A percentile compares a stretch with the other conserved stretches of the same genome.
Evolutionary conservation across 2,797 vertebrate species (phyloP).

Genomic region (Hirundo rustica): DNA sequence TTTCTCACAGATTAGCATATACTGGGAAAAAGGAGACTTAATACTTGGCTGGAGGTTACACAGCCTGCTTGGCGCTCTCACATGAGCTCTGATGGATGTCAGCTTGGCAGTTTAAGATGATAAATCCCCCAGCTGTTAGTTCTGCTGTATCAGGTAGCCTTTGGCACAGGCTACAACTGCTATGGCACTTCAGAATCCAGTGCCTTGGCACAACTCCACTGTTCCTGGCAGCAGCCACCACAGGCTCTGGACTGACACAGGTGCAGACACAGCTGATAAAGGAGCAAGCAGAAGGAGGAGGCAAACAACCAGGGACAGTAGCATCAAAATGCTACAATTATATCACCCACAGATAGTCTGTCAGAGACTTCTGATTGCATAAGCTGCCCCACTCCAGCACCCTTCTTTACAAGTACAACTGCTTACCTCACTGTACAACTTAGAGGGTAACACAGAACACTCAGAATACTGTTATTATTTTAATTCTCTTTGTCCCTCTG

Average conservation of each 20-base stretch:
- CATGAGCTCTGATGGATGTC: background rate
- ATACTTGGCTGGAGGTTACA: constrained; percentile 9
- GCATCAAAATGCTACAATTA: background rate
- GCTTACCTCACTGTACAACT: background rate
- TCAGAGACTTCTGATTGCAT: background rate
- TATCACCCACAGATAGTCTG: background rate
- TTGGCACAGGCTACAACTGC: background rate
- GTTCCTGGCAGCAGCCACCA: background rate
- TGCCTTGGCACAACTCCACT: background rate
- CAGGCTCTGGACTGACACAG: background rate
- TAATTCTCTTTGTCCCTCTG: background rate
- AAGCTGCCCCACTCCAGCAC: background rate
- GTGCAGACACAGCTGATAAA: background rate
- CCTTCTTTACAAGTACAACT: background rate
- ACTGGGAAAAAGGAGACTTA: background rate
- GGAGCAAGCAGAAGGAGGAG: background rate
- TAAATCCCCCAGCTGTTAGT: constrained; percentile 17
- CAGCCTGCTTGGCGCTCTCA: background rate
- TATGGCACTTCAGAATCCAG: background rate
- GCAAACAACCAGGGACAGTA: background rate
- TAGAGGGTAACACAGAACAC: background rate
- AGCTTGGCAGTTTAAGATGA: constrained; percentile 1
- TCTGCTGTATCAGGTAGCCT: constrained; percentile 15
- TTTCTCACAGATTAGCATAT: constrained; percentile 21
- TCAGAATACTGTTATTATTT: background rate